phyloP scores from a whole-genome alignment of 2,797 vertebrate genomes.

The Ficedula albicollis region DNA sequence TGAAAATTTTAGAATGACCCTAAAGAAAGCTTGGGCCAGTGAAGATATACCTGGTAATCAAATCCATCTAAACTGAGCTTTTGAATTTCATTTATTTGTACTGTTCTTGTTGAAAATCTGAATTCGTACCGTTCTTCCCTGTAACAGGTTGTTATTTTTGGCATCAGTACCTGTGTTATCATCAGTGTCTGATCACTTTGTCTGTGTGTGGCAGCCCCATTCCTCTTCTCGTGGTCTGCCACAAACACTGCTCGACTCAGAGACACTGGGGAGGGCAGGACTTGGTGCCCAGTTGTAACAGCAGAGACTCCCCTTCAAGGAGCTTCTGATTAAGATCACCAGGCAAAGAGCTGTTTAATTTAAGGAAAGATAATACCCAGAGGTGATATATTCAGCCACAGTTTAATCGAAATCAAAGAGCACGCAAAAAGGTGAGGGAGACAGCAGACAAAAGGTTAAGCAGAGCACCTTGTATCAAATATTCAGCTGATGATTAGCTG shows the following conservation, averaged over 20 bases:
- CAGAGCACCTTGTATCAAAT: not conserved
- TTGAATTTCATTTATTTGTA: not conserved
- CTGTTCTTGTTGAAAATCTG: not conserved
- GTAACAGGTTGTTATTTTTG: not conserved
- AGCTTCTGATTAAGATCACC: not conserved
- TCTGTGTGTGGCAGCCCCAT: not conserved
- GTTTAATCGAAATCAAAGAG: not conserved
- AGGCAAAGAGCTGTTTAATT: not conserved
- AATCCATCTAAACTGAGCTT: not conserved
- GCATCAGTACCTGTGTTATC: not conserved
- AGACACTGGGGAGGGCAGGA: not conserved
- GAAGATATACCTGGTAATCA: not conserved
- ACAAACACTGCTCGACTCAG: not conserved
- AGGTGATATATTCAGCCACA: not conserved
- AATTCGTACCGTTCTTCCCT: not conserved
- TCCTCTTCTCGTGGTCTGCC: not conserved
- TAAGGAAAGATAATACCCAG: not conserved
- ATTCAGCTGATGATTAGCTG: constrained; percentile 9
- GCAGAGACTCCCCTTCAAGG: not conserved
- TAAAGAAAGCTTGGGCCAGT: not conserved
- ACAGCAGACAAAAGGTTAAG: not conserved
- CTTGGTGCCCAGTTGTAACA: not conserved
- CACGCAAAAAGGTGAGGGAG: not conserved
- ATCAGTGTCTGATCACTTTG: not conserved
- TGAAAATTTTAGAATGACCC: not conserved